A percentile compares a stretch with the other conserved stretches of the same genome.
These are phyloP conservation scores for Tetramorium parvispinum DNA, from an alignment of 1,140 invertebrate species.

Conservation along the genomic window DNA sequence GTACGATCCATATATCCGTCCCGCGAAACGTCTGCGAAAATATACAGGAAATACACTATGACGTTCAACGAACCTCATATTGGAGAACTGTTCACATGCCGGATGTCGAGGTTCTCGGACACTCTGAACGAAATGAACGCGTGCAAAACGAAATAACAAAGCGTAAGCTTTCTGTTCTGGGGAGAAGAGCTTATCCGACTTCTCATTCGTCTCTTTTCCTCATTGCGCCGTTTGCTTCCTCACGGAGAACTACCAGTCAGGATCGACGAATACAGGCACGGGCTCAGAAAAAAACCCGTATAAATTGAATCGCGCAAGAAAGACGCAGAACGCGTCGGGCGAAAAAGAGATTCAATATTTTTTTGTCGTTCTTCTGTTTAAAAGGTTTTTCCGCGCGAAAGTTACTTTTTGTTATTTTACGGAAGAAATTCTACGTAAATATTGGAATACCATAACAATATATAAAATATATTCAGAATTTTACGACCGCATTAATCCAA, in stretches of 20 bases:
- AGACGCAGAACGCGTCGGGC: neutral
- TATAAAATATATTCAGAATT: constrained; percentile 12
- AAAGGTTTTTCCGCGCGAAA: constrained; percentile 30
- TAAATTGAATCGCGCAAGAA: constrained; percentile 57
- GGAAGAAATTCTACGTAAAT: constrained; percentile 3
- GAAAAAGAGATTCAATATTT: constrained; percentile 25
- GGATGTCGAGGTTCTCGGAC: constrained; percentile 72
- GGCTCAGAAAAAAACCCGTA: constrained; percentile 37
- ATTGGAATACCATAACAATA: neutral
- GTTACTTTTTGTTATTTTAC: constrained; percentile 36
- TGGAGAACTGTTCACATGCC: constrained; percentile 49
- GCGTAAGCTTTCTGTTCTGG: constrained; percentile 63
- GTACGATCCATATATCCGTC: constrained; percentile 8
- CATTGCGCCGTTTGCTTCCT: constrained; percentile 30
- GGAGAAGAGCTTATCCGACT: constrained; percentile 76
- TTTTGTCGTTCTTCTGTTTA: constrained; percentile 8
- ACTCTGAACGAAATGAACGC: constrained; percentile 79
- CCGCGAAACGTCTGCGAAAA: constrained; percentile 37
- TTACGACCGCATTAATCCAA: neutral
- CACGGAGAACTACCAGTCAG: constrained; percentile 4
- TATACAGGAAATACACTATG: constrained; percentile 65
- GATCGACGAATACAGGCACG: constrained; percentile 44
- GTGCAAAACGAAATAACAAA: constrained; percentile 80
- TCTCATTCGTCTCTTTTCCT: constrained; percentile 35
- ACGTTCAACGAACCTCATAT: constrained; percentile 78